Conservation (phyloP, 2,888 invertebrate species). For the Meteorus colon region DNA sequence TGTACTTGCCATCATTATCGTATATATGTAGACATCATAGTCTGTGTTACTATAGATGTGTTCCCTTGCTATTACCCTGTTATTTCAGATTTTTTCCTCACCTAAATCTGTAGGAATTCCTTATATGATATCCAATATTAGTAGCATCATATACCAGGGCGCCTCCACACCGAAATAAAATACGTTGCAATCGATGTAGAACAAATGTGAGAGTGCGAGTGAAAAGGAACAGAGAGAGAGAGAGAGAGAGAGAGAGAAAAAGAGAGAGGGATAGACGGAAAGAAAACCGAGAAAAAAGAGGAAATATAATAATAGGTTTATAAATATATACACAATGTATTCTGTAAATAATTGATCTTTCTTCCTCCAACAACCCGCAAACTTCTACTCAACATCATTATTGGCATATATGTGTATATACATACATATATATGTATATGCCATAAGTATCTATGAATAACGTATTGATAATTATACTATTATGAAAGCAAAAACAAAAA, state of each 20-base stretch:
- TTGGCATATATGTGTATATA: slow-evolving; percentile 43
- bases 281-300: background rate
- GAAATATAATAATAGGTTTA: slow-evolving; percentile 52
- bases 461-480: slow-evolving; percentile 69
- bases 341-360: slow-evolving; percentile 70
- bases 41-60: slow-evolving; percentile 28
- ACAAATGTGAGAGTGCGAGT: no score
- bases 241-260: background rate
- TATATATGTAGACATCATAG: slow-evolving; percentile 67
- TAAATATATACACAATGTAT: slow-evolving; percentile 65
- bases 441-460: slow-evolving; percentile 57
- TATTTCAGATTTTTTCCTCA: slow-evolving; percentile 26
- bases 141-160: slow-evolving; percentile 50
- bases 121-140: slow-evolving; percentile 49
- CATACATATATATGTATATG: slow-evolving; percentile 39
- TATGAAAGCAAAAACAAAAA: slow-evolving; percentile 30
- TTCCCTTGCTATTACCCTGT: background rate
- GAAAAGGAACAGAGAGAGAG: background rate
- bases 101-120: slow-evolving; percentile 17
- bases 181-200: no score
- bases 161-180: slow-evolving; percentile 40
- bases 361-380: slow-evolving; percentile 50
- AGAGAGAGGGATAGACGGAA: background rate
- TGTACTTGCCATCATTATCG: slow-evolving; percentile 69
- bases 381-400: slow-evolving; percentile 42